These are phyloP conservation scores for Agrilus cyanescens DNA, from an alignment of 2,888 invertebrate genomes.

Conservation along the genomic window DNA sequence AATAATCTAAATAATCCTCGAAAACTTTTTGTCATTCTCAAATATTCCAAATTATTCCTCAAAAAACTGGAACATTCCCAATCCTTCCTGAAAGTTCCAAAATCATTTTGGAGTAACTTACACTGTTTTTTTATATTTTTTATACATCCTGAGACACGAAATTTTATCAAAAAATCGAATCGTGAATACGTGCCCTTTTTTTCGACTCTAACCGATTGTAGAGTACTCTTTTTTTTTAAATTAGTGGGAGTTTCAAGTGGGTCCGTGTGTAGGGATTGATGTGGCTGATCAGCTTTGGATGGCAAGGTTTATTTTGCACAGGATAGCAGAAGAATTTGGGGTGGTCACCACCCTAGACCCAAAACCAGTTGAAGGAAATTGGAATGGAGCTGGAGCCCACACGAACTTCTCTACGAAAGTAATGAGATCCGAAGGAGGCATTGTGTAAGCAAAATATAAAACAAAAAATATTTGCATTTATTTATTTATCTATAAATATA, in stretches of 20 bases:
- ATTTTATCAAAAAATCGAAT: too few species aligned
- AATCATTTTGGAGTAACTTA: too few species aligned
- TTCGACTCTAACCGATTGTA: too few species aligned
- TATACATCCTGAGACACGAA: too few species aligned
- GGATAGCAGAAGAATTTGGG: conserved; percentile 50
- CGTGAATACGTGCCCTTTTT: too few species aligned
- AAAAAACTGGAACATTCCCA: too few species aligned
- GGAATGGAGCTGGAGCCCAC: conserved; percentile 66
- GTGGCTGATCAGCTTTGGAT: conserved; percentile 52
- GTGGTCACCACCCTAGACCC: conserved; percentile 46
- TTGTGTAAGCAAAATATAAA: conserved; percentile 20
- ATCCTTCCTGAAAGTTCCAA: too few species aligned
- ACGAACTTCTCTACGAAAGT: conserved; percentile 79
- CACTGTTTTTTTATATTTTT: too few species aligned
- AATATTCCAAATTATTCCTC: too few species aligned
- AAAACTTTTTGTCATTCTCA: too few species aligned
- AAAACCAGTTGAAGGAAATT: conserved; percentile 37
- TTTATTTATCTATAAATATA: neutral
- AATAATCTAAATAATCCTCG: too few species aligned
- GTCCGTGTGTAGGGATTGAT: conserved; percentile 49
- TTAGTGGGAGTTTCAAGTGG: conserved; percentile 57
- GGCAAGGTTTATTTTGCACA: conserved; percentile 42
- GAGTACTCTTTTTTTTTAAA: too few species aligned
- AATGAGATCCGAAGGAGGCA: conserved; percentile 66
- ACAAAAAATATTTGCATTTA: neutral